Evolutionary conservation across 1,140 invertebrate genomes (phyloP).

Genomic region (Penaeus vannamei): DNA sequence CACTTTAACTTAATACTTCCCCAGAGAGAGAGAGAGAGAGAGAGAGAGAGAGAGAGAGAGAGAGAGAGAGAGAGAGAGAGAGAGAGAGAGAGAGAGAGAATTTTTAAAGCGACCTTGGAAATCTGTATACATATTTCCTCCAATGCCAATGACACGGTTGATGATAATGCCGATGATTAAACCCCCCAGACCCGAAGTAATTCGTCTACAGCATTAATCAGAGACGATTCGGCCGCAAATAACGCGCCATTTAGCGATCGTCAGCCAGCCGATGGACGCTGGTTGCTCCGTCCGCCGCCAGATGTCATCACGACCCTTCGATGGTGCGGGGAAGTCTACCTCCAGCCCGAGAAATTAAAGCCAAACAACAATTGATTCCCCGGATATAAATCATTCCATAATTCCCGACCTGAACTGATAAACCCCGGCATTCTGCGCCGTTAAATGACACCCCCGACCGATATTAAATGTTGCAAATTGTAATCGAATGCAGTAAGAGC

Average conservation of each 20-base stretch:
- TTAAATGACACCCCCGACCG: constrained; percentile 52
- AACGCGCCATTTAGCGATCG: constrained; percentile 13
- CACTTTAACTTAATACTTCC: too few species aligned
- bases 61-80: too few species aligned
- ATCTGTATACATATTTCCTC: too few species aligned
- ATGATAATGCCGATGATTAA: constrained; percentile 28
- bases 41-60: too few species aligned
- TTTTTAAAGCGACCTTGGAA: too few species aligned
- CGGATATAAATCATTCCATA: constrained; percentile 40
- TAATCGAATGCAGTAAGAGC: constrained; percentile 53
- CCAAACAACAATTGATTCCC: constrained; percentile 44
- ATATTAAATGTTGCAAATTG: constrained; percentile 59
- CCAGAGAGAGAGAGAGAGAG: too few species aligned
- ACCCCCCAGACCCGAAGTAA: neutral
- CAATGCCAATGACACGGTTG: constrained; percentile 32
- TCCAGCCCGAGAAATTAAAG: constrained; percentile 21
- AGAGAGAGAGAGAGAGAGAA: too few species aligned
- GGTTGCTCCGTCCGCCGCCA: too few species aligned
- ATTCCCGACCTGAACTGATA: constrained; percentile 34
- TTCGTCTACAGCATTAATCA: constrained; percentile 38
- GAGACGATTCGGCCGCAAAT: constrained; percentile 24
- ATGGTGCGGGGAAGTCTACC: too few species aligned
- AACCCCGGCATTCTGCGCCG: constrained; percentile 13
- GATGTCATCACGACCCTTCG: too few species aligned
- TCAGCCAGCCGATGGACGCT: too few species aligned